phyloP scores from a whole-genome alignment of 2,888 invertebrate species.

The Himalopsyche japonica region DNA sequence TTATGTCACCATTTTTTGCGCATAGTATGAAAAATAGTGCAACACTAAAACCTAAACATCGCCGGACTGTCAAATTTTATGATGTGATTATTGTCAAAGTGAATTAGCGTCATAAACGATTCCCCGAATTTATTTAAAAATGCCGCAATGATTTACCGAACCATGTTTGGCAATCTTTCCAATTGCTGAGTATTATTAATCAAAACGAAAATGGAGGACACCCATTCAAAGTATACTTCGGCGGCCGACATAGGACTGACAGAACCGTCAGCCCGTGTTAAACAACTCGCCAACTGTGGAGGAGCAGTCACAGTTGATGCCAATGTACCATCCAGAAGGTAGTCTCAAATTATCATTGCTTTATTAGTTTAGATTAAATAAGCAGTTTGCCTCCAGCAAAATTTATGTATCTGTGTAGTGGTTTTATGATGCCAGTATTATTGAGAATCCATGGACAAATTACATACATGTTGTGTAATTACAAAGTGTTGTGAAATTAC shows the following conservation, averaged over 20 bases:
- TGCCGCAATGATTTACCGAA: background rate
- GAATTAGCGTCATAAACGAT: background rate
- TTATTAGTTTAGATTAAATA: constrained; percentile 12
- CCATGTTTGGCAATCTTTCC: background rate
- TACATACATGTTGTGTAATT: background rate
- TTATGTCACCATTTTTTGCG: too few species aligned
- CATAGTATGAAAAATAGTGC: too few species aligned
- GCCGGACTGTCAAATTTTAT: background rate
- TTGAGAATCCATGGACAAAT: background rate
- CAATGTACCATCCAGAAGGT: constrained; percentile 77
- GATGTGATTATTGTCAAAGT: background rate
- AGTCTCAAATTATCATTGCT: too few species aligned
- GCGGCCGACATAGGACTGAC: constrained; percentile 48
- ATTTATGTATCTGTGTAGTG: background rate
- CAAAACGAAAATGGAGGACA: constrained; percentile 19
- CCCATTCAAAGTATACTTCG: constrained; percentile 40
- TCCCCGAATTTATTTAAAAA: background rate
- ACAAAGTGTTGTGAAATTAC: too few species aligned
- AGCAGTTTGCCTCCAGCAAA: background rate
- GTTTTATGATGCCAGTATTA: background rate
- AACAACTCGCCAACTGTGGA: constrained; percentile 67
- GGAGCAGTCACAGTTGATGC: constrained; percentile 73
- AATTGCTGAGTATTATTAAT: background rate
- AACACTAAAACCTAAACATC: background rate
- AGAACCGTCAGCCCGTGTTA: constrained; percentile 26